These are phyloP conservation scores for Taenaris catops DNA, from an alignment of 2,888 invertebrate species.

Conservation along the genomic window DNA sequence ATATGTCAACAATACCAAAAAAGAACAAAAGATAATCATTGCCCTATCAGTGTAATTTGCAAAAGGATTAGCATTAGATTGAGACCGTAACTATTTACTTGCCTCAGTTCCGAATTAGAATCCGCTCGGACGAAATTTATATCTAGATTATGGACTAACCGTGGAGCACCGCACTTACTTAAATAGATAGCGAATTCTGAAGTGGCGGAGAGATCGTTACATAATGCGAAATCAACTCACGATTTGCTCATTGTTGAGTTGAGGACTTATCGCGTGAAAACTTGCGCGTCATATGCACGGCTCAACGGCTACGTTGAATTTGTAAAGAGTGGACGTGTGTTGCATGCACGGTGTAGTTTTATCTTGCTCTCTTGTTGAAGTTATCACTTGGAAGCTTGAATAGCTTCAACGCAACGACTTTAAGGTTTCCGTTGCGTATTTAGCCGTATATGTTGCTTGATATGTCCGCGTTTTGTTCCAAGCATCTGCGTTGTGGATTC, in stretches of 20 bases:
- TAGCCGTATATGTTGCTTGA: too few species aligned
- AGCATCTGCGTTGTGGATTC: too few species aligned
- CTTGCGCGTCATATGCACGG: constrained; percentile 66
- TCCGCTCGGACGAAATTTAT: constrained; percentile 26
- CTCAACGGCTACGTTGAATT: constrained; percentile 67
- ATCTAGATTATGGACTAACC: constrained; percentile 24
- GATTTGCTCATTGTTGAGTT: constrained; percentile 51
- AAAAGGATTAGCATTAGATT: constrained; percentile 17
- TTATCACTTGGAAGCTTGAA: constrained; percentile 37
- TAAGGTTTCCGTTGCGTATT: too few species aligned
- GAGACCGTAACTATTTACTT: constrained; percentile 19
- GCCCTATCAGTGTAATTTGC: constrained; percentile 1
- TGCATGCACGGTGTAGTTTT: constrained; percentile 64
- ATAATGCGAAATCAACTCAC: constrained; percentile 48
- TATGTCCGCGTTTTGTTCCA: too few species aligned
- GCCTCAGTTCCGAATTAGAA: constrained; percentile 20
- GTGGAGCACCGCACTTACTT: constrained; percentile 17
- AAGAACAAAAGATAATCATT: too few species aligned
- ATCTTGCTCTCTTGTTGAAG: constrained; percentile 57
- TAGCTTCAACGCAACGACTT: too few species aligned
- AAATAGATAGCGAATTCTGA: constrained; percentile 24
- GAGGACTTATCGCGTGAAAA: constrained; percentile 62
- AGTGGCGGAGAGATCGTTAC: constrained; percentile 26
- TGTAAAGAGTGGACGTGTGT: constrained; percentile 74
- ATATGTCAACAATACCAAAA: too few species aligned